These are phyloP conservation scores for Elgaria multicarinata DNA, from an alignment of 2,113 vertebrate species.

Conservation along the genomic window DNA sequence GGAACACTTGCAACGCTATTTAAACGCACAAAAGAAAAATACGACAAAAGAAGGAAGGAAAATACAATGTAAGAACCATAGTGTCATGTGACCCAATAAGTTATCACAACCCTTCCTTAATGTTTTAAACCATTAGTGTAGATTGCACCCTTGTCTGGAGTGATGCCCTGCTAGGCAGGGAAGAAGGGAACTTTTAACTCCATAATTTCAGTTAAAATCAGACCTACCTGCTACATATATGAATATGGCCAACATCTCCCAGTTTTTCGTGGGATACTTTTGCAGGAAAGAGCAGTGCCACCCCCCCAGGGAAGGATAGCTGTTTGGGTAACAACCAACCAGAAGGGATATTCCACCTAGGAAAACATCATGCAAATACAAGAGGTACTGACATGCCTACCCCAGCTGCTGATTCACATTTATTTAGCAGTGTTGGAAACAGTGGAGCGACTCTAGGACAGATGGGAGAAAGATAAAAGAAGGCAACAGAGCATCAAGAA, in stretches of 20 bases:
- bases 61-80: too few relatives aligned
- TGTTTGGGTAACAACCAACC: not conserved
- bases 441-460: not conserved
- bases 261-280: not conserved
- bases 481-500: not conserved
- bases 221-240: not conserved
- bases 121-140: too few relatives aligned
- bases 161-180: not conserved
- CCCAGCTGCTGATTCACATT: not conserved
- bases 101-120: too few relatives aligned
- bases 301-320: not conserved
- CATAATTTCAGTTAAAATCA: not conserved
- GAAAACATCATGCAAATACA: not conserved
- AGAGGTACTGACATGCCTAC: not conserved
- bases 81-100: too few relatives aligned
- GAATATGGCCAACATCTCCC: conserved; percentile 18
- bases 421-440: conserved; percentile 2
- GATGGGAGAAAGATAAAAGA: conserved; percentile 1
- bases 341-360: not conserved
- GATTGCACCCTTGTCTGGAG: too few relatives aligned
- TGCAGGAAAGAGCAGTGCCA: not conserved
- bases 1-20: too few relatives aligned
- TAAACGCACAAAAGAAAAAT: too few relatives aligned
- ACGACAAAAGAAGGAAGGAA: too few relatives aligned
- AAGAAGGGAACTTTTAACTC: not conserved